These are phyloP conservation scores for Abramis brama DNA, from an alignment of 2,113 vertebrate species.

Conservation along the genomic window DNA sequence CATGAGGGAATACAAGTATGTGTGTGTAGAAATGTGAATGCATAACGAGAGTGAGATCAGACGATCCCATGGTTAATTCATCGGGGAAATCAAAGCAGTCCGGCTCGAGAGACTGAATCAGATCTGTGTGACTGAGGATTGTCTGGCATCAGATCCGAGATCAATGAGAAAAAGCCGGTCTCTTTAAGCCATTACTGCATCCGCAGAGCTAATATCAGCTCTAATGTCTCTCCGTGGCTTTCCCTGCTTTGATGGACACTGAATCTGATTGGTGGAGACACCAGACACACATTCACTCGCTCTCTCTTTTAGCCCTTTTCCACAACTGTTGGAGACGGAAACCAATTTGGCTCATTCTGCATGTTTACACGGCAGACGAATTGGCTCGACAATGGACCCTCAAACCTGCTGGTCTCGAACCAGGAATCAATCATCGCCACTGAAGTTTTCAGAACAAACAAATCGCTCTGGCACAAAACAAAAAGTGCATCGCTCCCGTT, in stretches of 20 bases:
- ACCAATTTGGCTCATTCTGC: not conserved
- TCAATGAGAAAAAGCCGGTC: not conserved
- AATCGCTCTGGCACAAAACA: not conserved
- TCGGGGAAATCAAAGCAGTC: not conserved
- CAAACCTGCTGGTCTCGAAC: slow-evolving; percentile 8
- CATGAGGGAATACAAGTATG: not conserved
- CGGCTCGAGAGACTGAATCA: not conserved
- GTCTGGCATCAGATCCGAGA: not conserved
- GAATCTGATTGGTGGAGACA: not conserved
- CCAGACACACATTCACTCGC: not conserved
- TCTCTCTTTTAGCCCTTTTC: not conserved
- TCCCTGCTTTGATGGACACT: not conserved
- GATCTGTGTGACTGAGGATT: not conserved
- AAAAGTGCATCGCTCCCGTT: not conserved
- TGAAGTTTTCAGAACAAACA: not conserved
- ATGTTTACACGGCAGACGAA: slow-evolving; percentile 1
- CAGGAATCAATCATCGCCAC: not conserved
- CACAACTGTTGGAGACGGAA: not conserved
- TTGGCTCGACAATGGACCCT: not conserved
- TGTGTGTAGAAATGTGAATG: slow-evolving; percentile 16
- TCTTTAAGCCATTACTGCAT: not conserved
- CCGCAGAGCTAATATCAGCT: not conserved
- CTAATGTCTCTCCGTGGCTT: not conserved
- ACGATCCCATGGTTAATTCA: slow-evolving; percentile 6
- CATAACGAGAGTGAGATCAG: slow-evolving; percentile 4